Conservation (phyloP, 2,113 vertebrate species). For the Orycteropus afer region DNA sequence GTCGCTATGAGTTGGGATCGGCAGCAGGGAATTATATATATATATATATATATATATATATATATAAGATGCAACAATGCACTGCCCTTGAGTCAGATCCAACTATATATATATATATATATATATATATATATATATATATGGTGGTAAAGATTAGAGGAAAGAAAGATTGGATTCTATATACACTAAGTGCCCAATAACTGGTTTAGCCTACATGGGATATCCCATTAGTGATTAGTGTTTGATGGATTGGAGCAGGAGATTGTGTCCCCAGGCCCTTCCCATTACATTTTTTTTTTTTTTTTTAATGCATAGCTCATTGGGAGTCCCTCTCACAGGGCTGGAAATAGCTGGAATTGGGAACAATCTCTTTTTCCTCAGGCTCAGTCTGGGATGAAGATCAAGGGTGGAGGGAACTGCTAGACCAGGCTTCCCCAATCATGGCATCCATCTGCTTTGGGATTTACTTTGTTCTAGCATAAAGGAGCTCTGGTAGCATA, state of each 20-base stretch:
- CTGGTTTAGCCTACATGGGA: background rate
- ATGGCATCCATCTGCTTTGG: background rate
- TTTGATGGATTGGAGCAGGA: background rate
- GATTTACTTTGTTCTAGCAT: background rate
- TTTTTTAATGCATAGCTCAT: background rate
- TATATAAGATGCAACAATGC: no score
- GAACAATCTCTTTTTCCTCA: background rate
- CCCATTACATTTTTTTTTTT: rapidly evolving
- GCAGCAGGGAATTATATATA: no score
- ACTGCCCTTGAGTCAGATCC: no score
- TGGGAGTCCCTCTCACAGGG: background rate
- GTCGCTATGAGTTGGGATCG: no score
- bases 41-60: no score
- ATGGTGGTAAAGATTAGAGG: background rate
- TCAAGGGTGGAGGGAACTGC: no score
- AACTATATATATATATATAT: no score
- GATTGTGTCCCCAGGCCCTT: background rate
- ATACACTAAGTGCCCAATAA: background rate
- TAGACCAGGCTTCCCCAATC: background rate
- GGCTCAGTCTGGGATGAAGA: background rate
- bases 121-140: no score
- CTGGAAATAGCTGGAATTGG: background rate
- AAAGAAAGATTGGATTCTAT: rapidly evolving
- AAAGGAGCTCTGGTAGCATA: no score
- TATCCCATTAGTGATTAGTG: no score